Conservation (phyloP, 2,797 vertebrate species). For the Hypotaenidia philippensis region DNA sequence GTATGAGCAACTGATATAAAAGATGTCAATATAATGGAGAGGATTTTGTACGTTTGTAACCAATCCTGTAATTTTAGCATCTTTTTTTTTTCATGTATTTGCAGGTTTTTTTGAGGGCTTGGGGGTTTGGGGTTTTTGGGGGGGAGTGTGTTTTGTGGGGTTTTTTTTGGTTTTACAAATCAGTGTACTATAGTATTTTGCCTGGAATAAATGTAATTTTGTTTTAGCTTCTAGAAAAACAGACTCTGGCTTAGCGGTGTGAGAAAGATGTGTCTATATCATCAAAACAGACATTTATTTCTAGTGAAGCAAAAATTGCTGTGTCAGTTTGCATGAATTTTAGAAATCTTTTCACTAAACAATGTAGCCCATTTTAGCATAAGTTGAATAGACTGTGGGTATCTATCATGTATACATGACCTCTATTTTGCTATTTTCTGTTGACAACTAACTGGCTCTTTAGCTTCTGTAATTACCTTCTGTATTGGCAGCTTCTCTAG, state of each 20-base stretch:
- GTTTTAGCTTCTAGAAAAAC: not conserved
- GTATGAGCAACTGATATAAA: not conserved
- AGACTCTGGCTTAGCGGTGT: not conserved
- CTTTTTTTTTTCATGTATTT: not conserved
- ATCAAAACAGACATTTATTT: not conserved
- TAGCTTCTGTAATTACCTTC: not conserved
- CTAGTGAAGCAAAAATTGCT: not conserved
- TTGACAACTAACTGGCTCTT: not conserved
- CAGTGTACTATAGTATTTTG: not conserved
- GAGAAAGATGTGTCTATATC: not conserved
- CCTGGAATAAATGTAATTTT: not conserved
- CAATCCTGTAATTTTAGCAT: not conserved
- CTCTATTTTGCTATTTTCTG: not conserved
- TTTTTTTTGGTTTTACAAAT: not conserved
- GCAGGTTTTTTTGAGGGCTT: too few species aligned
- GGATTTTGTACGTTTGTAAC: not conserved
- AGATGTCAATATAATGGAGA: not conserved
- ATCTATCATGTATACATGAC: not conserved
- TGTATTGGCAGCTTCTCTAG: not conserved
- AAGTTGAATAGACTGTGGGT: not conserved
- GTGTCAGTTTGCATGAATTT: not conserved
- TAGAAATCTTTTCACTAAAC: not conserved
- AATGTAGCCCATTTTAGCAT: not conserved
- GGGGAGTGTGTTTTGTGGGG: too few species aligned
- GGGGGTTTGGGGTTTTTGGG: too few species aligned